Conservation (phyloP, 64 coral and sea anemone species). For the Stichodactyla mertensii region DNA sequence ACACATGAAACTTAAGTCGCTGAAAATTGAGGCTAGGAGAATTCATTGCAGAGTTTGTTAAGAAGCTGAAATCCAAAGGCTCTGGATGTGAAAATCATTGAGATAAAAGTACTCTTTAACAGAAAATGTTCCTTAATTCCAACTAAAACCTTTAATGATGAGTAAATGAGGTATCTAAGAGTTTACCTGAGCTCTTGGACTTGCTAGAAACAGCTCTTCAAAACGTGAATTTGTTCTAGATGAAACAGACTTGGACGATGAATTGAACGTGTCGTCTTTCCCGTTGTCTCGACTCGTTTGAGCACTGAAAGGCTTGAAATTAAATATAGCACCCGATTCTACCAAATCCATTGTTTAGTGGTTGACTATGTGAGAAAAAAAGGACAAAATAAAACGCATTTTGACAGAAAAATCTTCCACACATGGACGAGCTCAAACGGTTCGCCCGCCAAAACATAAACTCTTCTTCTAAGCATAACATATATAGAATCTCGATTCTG, state of each 20-base stretch:
- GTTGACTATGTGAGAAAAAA: neutral
- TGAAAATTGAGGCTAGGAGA: too few species aligned
- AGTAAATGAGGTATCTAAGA: neutral
- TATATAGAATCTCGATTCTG: neutral
- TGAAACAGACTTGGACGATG: neutral
- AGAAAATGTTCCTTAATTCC: too few species aligned
- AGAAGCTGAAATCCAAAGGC: too few species aligned
- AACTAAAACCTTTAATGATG: neutral
- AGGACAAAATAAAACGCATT: constrained; percentile 9
- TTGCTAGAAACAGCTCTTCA: constrained; percentile 32
- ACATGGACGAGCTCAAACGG: neutral
- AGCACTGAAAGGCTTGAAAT: constrained; percentile 3
- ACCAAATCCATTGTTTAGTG: constrained; percentile 28
- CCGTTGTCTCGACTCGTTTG: neutral
- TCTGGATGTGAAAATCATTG: too few species aligned
- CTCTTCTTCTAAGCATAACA: neutral
- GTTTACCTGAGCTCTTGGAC: constrained; percentile 41
- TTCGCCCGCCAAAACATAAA: neutral
- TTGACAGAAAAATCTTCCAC: neutral
- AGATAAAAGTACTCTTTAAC: too few species aligned
- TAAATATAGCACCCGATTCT: constrained; percentile 16
- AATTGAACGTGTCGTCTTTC: neutral
- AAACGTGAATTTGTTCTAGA: neutral
- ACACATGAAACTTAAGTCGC: too few species aligned
- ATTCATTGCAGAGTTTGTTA: too few species aligned